Percentiles rank a stretch among this genome's conserved stretches.
These are phyloP conservation scores for Mycalesis mineus DNA, from an alignment of 2,888 invertebrate genomes.

Conservation along the genomic window DNA sequence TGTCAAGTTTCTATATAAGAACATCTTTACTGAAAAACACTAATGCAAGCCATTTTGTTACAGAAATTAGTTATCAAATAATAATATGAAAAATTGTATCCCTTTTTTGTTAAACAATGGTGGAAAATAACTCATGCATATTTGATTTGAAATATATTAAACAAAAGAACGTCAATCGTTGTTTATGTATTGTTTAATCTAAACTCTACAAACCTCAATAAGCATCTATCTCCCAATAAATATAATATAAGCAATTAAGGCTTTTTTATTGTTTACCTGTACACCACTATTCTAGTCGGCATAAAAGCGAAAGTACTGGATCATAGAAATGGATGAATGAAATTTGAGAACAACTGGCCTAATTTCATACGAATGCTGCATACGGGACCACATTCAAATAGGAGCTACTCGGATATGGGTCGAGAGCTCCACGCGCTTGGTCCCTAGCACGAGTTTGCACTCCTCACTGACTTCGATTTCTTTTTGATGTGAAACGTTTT, in stretches of 20 bases:
- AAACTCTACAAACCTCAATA: no score
- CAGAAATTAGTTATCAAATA: no score
- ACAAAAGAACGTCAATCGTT: no score
- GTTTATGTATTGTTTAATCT: no score
- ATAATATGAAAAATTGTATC: no score
- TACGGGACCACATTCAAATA: conserved; percentile 27
- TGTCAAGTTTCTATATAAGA: no score
- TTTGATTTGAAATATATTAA: no score
- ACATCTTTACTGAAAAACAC: no score
- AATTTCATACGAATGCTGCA: conserved; percentile 26
- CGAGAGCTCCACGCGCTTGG: conserved; percentile 16
- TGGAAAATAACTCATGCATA: no score
- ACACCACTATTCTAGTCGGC: background rate
- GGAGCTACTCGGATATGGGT: conserved; percentile 17
- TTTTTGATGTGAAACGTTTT: background rate
- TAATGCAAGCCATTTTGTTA: no score
- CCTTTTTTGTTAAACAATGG: no score
- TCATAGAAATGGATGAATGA: conserved; percentile 24
- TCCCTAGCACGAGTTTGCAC: background rate
- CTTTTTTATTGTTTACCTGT: background rate
- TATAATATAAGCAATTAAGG: background rate
- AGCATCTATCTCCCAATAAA: no score
- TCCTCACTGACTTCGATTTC: background rate
- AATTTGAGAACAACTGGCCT: conserved; percentile 29
- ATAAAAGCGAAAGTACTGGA: conserved; percentile 9